phyloP scores from a whole-genome alignment of 2,797 vertebrate genomes.

The Avahi laniger region DNA sequence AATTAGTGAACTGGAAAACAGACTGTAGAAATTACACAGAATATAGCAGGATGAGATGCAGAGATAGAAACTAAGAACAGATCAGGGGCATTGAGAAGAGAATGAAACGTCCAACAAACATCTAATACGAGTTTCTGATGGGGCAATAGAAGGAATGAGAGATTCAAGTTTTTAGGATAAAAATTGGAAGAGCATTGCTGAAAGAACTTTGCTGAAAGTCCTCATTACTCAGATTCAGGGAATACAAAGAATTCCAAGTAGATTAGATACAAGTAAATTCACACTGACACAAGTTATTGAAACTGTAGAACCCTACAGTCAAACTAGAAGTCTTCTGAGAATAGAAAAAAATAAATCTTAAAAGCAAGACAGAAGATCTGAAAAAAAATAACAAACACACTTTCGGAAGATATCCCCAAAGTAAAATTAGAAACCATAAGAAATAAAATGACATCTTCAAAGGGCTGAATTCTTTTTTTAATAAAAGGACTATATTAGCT shows the following conservation, averaged over 20 bases:
- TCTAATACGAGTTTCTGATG: background rate
- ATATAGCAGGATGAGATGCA: background rate
- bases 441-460: background rate
- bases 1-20: background rate
- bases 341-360: background rate
- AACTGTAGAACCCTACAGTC: background rate
- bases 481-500: background rate
- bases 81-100: background rate
- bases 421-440: background rate
- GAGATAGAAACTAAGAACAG: background rate
- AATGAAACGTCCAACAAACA: background rate
- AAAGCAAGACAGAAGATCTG: background rate
- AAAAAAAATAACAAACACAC: background rate
- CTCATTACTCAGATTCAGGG: slow-evolving; percentile 8
- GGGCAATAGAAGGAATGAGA: background rate
- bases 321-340: background rate
- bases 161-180: background rate
- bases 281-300: background rate
- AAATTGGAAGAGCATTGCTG: background rate
- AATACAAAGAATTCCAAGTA: background rate
- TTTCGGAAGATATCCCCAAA: background rate
- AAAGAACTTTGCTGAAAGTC: background rate
- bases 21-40: background rate
- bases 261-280: slow-evolving; percentile 16
- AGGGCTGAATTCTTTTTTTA: background rate